phyloP scores from a whole-genome alignment of 2,888 invertebrate species.

The Machimus rusticus region DNA sequence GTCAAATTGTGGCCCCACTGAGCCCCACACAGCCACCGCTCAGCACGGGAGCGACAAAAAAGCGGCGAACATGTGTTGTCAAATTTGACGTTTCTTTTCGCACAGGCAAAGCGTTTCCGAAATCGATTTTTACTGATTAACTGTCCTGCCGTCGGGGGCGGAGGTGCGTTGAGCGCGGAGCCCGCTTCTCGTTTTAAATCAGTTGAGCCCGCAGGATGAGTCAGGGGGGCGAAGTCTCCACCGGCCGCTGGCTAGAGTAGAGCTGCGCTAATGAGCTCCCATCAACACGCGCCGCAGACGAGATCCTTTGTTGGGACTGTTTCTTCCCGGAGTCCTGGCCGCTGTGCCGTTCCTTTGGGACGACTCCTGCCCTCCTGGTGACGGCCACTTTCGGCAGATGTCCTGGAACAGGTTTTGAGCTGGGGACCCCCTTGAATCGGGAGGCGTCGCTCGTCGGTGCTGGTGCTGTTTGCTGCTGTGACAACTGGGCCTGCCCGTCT shows the following conservation, averaged over 20 bases:
- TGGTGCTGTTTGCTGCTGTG: background rate
- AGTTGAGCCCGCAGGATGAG: background rate
- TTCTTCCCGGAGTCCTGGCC: background rate
- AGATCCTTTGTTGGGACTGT: background rate
- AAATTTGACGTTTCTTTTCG: constrained; percentile 23
- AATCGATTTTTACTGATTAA: constrained; percentile 36
- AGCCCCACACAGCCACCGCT: background rate
- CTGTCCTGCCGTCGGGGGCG: background rate
- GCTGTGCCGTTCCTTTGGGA: background rate
- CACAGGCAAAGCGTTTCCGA: background rate
- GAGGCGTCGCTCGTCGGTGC: background rate
- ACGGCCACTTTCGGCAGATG: background rate
- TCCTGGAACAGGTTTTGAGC: background rate
- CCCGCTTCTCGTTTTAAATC: background rate
- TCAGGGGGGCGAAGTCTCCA: background rate
- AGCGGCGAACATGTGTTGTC: constrained; percentile 26
- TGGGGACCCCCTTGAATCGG: background rate
- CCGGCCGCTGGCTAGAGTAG: background rate
- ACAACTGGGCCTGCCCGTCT: constrained; percentile 35
- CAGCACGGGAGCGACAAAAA: background rate
- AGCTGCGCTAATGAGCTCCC: constrained; percentile 11
- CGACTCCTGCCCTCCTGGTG: background rate
- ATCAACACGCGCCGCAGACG: background rate
- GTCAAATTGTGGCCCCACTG: background rate
- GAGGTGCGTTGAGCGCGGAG: background rate